These are phyloP conservation scores for Lophotriccus pileatus DNA, from an alignment of 2,797 vertebrate genomes.

Conservation along the genomic window DNA sequence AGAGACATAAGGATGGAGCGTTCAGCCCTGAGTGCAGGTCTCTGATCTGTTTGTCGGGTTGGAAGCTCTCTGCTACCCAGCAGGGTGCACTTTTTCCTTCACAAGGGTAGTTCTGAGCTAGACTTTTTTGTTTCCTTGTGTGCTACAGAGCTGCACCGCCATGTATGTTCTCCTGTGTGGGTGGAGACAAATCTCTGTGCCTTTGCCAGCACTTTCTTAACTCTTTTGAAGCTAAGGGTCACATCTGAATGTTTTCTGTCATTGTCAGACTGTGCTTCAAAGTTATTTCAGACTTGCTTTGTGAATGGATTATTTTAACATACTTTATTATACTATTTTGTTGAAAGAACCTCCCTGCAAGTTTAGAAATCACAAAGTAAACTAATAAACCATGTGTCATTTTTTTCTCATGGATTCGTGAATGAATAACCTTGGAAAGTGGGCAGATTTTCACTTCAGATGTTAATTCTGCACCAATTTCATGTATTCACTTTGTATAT, in stretches of 20 bases:
- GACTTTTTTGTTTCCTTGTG: slow-evolving; percentile 1
- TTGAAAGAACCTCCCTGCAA: slow-evolving; percentile 39
- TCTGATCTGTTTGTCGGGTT: neutral
- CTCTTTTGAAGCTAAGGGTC: slow-evolving; percentile 56
- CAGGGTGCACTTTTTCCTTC: neutral
- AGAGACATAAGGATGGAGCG: neutral
- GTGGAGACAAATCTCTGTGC: slow-evolving; percentile 51
- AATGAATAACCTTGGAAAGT: neutral
- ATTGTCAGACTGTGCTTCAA: slow-evolving; percentile 40
- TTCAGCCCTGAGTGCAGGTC: neutral
- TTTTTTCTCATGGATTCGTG: slow-evolving; percentile 31
- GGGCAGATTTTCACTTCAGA: slow-evolving; percentile 8
- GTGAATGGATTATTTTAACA: slow-evolving; percentile 47
- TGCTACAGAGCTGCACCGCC: neutral
- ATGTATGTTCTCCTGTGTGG: slow-evolving; percentile 43
- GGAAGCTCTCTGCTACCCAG: neutral
- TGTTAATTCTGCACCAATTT: neutral
- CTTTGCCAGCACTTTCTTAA: slow-evolving; percentile 46
- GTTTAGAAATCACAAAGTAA: slow-evolving; percentile 32
- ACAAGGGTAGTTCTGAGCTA: neutral
- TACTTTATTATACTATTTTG: neutral
- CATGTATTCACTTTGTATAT: neutral
- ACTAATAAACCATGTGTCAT: neutral
- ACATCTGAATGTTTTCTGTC: neutral
- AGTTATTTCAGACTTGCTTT: slow-evolving; percentile 43